Conservation (phyloP, 2,888 invertebrate genomes). For the Thereva unica region DNA sequence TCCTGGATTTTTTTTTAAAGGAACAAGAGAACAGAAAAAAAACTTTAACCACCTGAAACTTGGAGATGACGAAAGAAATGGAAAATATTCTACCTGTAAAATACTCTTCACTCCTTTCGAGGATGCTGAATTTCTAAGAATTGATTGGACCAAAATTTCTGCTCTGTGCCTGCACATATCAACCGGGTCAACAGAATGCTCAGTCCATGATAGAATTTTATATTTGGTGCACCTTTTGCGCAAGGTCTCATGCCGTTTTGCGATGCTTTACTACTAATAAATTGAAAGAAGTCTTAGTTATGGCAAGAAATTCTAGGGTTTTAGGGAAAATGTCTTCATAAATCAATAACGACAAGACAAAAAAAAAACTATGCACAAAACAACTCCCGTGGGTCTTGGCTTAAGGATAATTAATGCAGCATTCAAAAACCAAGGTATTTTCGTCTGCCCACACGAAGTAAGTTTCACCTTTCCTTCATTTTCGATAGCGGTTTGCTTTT, state of each 20-base stretch:
- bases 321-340: constrained; percentile 25
- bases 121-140: constrained; percentile 18
- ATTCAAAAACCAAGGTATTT: constrained; percentile 7
- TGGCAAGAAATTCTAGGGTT: constrained; percentile 5
- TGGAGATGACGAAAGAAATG: too few species aligned
- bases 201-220: too few species aligned
- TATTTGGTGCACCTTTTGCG: constrained; percentile 14
- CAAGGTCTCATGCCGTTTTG: constrained; percentile 28
- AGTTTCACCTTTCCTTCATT: constrained; percentile 11
- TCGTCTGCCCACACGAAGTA: neutral
- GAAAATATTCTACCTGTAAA: neutral
- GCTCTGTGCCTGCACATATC: too few species aligned
- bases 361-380: constrained; percentile 17
- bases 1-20: neutral
- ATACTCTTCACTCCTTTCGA: constrained; percentile 26
- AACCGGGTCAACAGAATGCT: too few species aligned
- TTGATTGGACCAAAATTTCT: constrained; percentile 1
- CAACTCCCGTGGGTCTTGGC: constrained; percentile 6
- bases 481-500: neutral
- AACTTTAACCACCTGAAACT: too few species aligned
- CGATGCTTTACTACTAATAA: constrained; percentile 24
- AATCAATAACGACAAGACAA: constrained; percentile 23
- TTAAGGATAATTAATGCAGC: constrained; percentile 21
- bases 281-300: constrained; percentile 18
- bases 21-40: constrained; percentile 6